Base-by-base conservation (phyloP, 2,888 invertebrate genomes). In the Petrolisthes manimaculis region DNA sequence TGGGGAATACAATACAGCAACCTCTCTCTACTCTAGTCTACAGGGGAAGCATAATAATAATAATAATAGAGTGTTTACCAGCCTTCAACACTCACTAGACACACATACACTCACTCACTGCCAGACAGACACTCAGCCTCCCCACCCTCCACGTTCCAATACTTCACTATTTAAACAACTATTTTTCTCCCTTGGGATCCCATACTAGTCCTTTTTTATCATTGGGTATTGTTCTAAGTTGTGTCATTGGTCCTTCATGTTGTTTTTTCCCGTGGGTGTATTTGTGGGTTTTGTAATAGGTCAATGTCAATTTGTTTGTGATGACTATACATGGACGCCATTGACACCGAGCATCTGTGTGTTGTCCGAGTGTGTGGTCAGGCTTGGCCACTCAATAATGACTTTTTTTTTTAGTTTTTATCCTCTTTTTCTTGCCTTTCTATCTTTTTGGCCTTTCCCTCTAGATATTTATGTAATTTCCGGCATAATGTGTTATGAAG, bases 111-210 rank as follows among this genome's bases (percentile, higher is more conserved):
- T 37, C 37, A 37, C 37, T 37, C 37, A 37, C 37, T 37, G 37
- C 37, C 37, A 37, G 37, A 37, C 37, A 37, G 37, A 37, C n/a
- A 53, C 79, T 37, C 6, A 24, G 6, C 51, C 80, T 74, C 79
- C 81, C 87, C 83, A 84, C 85, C 85, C 78, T 85, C 85, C 74
- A 9, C 6, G 85, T 85, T 85, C 85, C 85, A 85, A 85, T 69
- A 71, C 12, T 83, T 24, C 75, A 1, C 1, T 18, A 61, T 18
- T 9, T 18, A 18, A 9, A 61, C 18, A 61, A 12, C 18, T 18
- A 61, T 61, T 61, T 61, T 61, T 12, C n/a, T 77, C 37, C 18
- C 21, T n/a, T 61, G 9, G 51, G 61, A 51, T n/a, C 61, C 37
- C 78, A 24, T 82, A 21, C 54, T 55, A 53, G 18, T 75, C 14